A percentile compares a stretch with the other conserved stretches of the same genome.
Conservation (phyloP, 2,888 invertebrate genomes). For the Polydrusus pterygomalis region DNA sequence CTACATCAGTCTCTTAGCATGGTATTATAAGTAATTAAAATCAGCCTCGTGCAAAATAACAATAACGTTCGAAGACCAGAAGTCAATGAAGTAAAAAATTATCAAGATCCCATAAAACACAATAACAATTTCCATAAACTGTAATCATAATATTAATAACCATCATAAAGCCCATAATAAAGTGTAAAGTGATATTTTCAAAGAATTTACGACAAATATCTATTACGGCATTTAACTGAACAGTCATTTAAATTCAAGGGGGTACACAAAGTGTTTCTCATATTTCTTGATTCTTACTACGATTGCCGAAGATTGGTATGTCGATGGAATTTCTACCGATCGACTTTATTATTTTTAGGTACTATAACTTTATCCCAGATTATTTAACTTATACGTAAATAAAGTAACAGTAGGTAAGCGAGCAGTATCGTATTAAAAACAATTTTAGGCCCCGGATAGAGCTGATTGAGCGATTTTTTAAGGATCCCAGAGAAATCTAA, state of each 20-base stretch:
- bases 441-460: no score
- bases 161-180: conserved; percentile 69
- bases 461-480: no score
- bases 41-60: neutral
- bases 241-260: conserved; percentile 39
- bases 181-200: conserved; percentile 71
- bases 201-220: conserved; percentile 64
- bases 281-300: conserved; percentile 41
- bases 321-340: neutral
- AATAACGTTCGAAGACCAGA: conserved; percentile 61
- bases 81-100: conserved; percentile 59
- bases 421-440: no score
- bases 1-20: no score
- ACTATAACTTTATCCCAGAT: no score
- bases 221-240: conserved; percentile 29
- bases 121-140: conserved; percentile 67
- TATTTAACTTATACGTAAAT: no score
- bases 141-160: conserved; percentile 70
- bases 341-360: neutral
- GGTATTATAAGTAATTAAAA: no score
- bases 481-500: no score
- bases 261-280: conserved; percentile 32
- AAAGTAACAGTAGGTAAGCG: no score
- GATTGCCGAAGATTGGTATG: conserved; percentile 4
- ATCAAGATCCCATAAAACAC: conserved; percentile 55